phyloP scores from a whole-genome alignment of 2,888 invertebrate genomes.

The Anoncus sp. region DNA sequence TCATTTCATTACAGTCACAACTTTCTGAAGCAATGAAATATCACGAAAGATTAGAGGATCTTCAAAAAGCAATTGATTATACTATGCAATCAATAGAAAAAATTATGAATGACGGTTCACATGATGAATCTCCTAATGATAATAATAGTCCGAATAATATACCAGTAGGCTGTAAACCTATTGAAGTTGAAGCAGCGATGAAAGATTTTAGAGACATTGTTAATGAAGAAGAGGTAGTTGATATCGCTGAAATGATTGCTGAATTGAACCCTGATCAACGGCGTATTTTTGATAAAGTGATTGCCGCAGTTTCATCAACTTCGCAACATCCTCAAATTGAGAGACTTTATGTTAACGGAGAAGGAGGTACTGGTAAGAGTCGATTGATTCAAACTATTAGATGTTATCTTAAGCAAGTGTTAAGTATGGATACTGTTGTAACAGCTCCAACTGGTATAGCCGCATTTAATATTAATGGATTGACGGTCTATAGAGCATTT shows the following conservation, averaged over 20 bases:
- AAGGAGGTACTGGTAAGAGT: slow-evolving; percentile 64
- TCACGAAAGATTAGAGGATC: slow-evolving; percentile 47
- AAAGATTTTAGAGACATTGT: no score
- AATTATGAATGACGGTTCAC: not conserved
- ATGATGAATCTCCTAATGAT: no score
- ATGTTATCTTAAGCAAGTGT: slow-evolving; percentile 66
- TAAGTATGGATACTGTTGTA: slow-evolving; percentile 71
- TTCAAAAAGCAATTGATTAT: no score
- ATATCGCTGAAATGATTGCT: no score
- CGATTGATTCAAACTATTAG: slow-evolving; percentile 67
- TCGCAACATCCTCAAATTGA: no score
- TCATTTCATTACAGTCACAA: slow-evolving; percentile 48
- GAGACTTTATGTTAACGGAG: slow-evolving; percentile 72
- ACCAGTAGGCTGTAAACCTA: no score
- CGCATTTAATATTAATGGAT: slow-evolving; percentile 72
- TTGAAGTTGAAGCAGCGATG: no score
- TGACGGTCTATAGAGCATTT: slow-evolving; percentile 73
- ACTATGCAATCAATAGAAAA: no score
- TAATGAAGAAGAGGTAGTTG: no score
- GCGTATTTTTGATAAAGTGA: not conserved
- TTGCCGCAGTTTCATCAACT: slow-evolving; percentile 25
- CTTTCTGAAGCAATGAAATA: slow-evolving; percentile 59
- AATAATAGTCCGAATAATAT: no score
- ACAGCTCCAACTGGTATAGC: slow-evolving; percentile 59
- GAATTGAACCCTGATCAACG: no score